Evolutionary conservation across 2,888 invertebrate genomes (phyloP), one percentile per base, ranked within the genome.

Genomic region (Phlogophora meticulosa): DNA sequence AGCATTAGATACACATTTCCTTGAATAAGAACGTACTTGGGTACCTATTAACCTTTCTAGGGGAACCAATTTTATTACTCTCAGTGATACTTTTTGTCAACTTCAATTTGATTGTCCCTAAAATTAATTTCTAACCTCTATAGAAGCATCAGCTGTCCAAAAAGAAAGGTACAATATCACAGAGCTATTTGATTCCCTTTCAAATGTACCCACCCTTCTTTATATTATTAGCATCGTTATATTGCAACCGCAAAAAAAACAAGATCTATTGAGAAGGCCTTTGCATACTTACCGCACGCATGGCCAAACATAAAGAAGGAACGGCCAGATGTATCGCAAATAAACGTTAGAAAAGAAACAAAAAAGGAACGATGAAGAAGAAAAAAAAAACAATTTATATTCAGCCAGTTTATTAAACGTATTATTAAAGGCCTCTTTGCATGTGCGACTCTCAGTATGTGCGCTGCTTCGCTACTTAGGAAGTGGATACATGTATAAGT

Each of bases 381-480:
- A 48, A 58, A 55, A 66, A 61, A 56, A 43, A 51, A 48, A 58
- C 45, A 11, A 75, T 60, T 70, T 68, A 71, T 68, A 75, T 72
- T 72, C 72, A 51, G 20, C 56, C 71, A 63, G 70, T 76, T 65
- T 70, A 71, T 69, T 59, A 61, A 71, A 49, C 59, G 40, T 84
- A 73, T 72, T 75, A 73, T 76, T 81, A 76, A 52, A 76, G 61
- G 45, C 34, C 38, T 59, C 60, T 64, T 73, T 36, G 64, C 66
- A 76, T 72, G 75, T 79, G 64, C 78, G 79, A 78, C 75, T 82
- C 78, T 82, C 87, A 88, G 87, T 89, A 91, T 90, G 90, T 87
- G 83, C 69, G 84, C 80, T 63, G 73, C 80, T 84, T 82, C 58
- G 86, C 90, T 90, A 91, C 92, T 93, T 91, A 91, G 86, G 92